phyloP scores from a whole-genome alignment of 2,888 invertebrate genomes.

The Icerya purchasi region DNA sequence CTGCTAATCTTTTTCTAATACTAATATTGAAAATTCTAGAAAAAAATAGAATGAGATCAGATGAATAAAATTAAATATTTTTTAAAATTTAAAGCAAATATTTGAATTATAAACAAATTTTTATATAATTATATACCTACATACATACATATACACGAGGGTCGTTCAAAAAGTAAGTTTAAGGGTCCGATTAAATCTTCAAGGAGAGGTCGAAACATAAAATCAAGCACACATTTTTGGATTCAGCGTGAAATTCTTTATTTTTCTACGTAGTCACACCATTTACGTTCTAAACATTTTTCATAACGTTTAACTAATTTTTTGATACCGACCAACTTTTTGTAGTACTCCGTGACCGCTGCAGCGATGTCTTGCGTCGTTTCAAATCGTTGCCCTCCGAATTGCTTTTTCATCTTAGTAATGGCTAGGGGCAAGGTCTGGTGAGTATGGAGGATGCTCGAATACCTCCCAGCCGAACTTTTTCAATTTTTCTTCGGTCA shows the following conservation, averaged over 20 bases:
- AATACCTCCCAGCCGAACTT: conserved; percentile 9
- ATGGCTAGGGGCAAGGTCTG: conserved; percentile 14
- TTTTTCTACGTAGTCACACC: conserved; percentile 8
- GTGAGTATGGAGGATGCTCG: conserved; percentile 9
- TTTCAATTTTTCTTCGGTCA: conserved; percentile 11
- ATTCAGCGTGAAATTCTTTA: neutral
- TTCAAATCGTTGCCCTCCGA: conserved; percentile 5
- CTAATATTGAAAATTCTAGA: too few species aligned
- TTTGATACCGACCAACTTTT: neutral
- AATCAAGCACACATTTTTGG: conserved; percentile 2
- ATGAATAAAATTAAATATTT: too few species aligned
- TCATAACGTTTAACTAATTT: neutral
- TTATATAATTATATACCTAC: too few species aligned
- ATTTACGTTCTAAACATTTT: conserved; percentile 3
- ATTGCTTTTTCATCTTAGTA: conserved; percentile 13
- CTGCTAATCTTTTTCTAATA: too few species aligned
- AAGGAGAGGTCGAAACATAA: neutral
- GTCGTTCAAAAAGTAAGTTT: too few species aligned
- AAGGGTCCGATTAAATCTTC: neutral
- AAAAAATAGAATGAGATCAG: too few species aligned
- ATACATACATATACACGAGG: too few species aligned
- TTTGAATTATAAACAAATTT: too few species aligned
- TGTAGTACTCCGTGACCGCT: conserved; percentile 1
- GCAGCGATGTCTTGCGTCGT: neutral
- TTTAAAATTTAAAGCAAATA: too few species aligned